These are phyloP conservation scores for Zoanthus sansibaricus DNA, from an alignment of 92 coral and sea anemone genomes.

Conservation along the genomic window DNA sequence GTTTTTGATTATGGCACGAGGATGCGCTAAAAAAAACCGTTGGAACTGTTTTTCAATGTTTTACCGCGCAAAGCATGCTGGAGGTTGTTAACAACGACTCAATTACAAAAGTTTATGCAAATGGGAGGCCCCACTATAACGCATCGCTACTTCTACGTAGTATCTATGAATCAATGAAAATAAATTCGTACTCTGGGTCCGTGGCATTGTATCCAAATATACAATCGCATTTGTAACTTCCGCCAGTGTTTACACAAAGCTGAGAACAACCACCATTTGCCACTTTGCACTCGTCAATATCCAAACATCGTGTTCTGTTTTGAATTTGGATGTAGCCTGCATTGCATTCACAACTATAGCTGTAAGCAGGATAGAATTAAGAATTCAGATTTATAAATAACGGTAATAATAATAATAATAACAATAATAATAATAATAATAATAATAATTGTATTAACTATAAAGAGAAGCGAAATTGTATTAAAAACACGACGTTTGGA, in stretches of 20 bases:
- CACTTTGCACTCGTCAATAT: constrained; percentile 87
- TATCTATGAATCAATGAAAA: too few relatives aligned
- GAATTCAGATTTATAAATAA: not conserved
- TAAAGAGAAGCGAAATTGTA: too few relatives aligned
- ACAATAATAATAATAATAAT: too few relatives aligned
- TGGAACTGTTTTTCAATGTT: not conserved
- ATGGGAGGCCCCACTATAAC: too few relatives aligned
- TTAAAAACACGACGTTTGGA: too few relatives aligned
- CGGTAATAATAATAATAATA: not conserved
- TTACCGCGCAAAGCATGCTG: not conserved
- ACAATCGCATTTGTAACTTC: constrained; percentile 87
- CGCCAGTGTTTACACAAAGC: constrained; percentile 88
- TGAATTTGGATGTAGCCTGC: constrained; percentile 72
- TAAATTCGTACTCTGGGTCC: constrained; percentile 74
- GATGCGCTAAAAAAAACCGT: too few relatives aligned
- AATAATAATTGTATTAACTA: too few relatives aligned
- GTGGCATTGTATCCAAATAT: constrained; percentile 84
- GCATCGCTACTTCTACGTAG: too few relatives aligned
- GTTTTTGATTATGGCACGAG: too few relatives aligned
- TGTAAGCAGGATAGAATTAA: constrained; percentile 9
- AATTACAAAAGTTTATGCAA: too few relatives aligned
- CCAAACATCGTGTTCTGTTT: constrained; percentile 83
- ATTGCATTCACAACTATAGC: constrained; percentile 88
- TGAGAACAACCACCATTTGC: constrained; percentile 95
- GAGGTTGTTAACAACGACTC: too few relatives aligned